phyloP scores from a whole-genome alignment of 2,888 invertebrate species.

The Mimas tiliae region DNA sequence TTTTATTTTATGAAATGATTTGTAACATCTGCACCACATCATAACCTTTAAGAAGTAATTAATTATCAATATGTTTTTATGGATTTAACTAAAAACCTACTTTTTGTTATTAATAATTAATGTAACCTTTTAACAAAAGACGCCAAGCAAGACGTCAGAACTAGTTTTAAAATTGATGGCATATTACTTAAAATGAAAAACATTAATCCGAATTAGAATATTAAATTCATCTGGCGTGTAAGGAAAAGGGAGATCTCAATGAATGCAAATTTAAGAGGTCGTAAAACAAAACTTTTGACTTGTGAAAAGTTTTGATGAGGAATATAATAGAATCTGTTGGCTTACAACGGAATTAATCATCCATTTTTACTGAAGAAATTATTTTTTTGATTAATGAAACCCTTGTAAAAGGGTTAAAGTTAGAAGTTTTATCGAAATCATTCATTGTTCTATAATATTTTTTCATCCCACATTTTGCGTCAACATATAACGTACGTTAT shows the following conservation, averaged over 20 bases:
- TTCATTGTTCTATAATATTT: neutral
- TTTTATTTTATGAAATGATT: too few relatives aligned
- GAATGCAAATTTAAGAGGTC: constrained; percentile 9
- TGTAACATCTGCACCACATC: too few relatives aligned
- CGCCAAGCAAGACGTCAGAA: neutral
- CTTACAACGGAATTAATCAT: neutral
- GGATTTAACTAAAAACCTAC: neutral
- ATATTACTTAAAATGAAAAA: neutral
- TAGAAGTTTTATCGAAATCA: neutral
- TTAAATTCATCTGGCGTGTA: neutral
- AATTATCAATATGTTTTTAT: too few relatives aligned
- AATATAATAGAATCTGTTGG: constrained; percentile 17
- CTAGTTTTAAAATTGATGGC: neutral
- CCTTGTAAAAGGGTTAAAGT: neutral
- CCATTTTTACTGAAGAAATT: neutral
- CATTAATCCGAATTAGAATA: neutral
- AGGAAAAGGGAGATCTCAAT: neutral
- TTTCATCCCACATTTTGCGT: too few relatives aligned
- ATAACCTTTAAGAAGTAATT: too few relatives aligned
- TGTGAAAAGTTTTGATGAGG: constrained; percentile 7
- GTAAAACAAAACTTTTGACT: neutral
- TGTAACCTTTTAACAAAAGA: neutral
- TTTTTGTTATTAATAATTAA: neutral
- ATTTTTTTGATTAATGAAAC: neutral
- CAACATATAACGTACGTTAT: too few relatives aligned